A percentile compares a stretch with the other conserved stretches of the same genome.
Evolutionary conservation across 1,140 invertebrate species (phyloP).

Genomic region (Saccostrea cuccullata): DNA sequence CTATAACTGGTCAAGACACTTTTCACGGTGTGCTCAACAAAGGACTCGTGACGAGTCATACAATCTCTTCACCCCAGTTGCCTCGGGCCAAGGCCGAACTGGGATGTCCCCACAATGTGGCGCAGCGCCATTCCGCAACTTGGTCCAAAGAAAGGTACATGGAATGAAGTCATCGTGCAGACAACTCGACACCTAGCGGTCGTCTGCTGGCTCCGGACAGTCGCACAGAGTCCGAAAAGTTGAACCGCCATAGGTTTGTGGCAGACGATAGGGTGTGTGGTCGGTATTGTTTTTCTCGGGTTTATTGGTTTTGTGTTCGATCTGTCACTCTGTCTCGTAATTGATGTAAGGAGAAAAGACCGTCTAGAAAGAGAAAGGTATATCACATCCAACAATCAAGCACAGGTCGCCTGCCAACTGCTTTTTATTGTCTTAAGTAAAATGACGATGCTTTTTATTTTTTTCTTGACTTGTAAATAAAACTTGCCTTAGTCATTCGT

Average conservation of each 20-base stretch:
- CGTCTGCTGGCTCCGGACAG: conserved; percentile 34
- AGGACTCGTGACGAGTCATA: conserved; percentile 26
- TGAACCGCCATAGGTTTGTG: neutral
- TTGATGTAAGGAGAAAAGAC: neutral
- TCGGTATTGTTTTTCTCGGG: conserved; percentile 32
- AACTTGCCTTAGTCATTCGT: conserved; percentile 1
- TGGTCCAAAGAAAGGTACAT: conserved; percentile 27
- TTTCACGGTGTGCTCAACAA: conserved; percentile 7
- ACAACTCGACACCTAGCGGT: conserved; percentile 28
- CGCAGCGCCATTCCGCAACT: conserved; percentile 22
- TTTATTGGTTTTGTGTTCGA: conserved; percentile 36
- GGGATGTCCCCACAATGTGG: conserved; percentile 29
- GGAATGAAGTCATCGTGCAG: conserved; percentile 27
- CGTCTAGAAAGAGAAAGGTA: conserved; percentile 14
- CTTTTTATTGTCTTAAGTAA: conserved; percentile 17
- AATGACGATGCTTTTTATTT: conserved; percentile 1
- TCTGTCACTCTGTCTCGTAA: conserved; percentile 21
- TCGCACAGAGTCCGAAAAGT: conserved; percentile 11
- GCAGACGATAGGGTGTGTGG: conserved; percentile 30
- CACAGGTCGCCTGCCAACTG: conserved; percentile 27
- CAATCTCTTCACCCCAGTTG: conserved; percentile 22
- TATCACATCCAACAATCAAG: conserved; percentile 18
- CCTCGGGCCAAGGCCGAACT: conserved; percentile 9
- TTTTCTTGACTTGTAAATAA: neutral
- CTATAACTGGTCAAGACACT: conserved; percentile 24